Evolutionary conservation across 1,140 invertebrate genomes (phyloP).

Genomic region (Temnothorax curvispinosus): DNA sequence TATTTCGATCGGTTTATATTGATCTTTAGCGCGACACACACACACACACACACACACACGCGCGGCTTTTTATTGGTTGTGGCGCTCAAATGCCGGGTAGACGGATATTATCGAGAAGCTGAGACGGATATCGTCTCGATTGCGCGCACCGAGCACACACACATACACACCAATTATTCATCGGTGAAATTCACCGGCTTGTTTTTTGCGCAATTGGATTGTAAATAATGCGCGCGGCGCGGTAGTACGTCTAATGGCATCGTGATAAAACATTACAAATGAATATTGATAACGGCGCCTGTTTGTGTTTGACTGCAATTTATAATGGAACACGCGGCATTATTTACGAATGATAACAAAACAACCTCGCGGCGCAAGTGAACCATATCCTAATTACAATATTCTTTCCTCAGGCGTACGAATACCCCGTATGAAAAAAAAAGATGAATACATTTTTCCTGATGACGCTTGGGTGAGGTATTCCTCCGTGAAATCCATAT

Average conservation of each 20-base stretch:
- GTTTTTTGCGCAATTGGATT: slow-evolving; percentile 19
- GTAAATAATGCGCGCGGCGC: slow-evolving; percentile 47
- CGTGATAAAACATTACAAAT: slow-evolving; percentile 57
- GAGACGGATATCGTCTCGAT: slow-evolving; percentile 40
- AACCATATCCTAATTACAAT: slow-evolving; percentile 18
- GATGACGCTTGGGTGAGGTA: background rate
- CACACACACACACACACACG: slow-evolving; percentile 9
- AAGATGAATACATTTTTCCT: background rate
- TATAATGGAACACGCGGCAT: slow-evolving; percentile 29
- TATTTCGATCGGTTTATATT: slow-evolving; percentile 49
- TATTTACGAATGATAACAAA: slow-evolving; percentile 53
- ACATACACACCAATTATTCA: slow-evolving; percentile 10
- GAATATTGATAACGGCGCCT: slow-evolving; percentile 48
- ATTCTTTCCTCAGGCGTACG: slow-evolving; percentile 1
- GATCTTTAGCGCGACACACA: slow-evolving; percentile 18
- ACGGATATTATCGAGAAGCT: background rate
- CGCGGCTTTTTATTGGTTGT: background rate
- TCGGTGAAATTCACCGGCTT: slow-evolving; percentile 35
- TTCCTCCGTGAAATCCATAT: background rate
- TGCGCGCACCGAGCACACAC: background rate
- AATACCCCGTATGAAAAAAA: background rate
- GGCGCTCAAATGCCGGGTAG: background rate
- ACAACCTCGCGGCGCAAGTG: slow-evolving; percentile 16
- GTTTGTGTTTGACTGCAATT: slow-evolving; percentile 48
- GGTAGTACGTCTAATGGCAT: slow-evolving; percentile 35